A percentile compares a stretch with the other conserved stretches of the same genome.
These are phyloP conservation scores for Onychomys arenicola DNA, from an alignment of 2,797 vertebrate genomes.

Conservation along the genomic window DNA sequence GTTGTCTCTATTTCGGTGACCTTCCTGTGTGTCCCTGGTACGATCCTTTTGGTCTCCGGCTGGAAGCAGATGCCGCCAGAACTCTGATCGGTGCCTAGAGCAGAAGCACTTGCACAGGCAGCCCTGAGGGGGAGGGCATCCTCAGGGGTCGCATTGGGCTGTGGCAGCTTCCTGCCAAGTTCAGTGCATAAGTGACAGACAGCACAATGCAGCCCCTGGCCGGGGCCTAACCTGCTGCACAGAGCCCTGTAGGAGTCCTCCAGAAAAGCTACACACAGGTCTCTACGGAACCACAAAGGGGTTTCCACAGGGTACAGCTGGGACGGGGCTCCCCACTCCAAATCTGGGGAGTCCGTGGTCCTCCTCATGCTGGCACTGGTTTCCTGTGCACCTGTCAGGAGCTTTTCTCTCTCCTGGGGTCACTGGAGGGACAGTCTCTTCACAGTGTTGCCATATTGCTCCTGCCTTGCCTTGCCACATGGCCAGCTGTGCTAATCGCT, in stretches of 20 bases:
- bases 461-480: background rate
- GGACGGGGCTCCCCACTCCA: background rate
- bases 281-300: background rate
- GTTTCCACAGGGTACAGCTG: fast-evolving
- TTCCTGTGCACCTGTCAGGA: background rate
- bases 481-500: background rate
- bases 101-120: background rate
- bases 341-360: background rate
- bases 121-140: constrained; percentile 9
- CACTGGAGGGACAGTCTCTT: background rate
- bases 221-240: background rate
- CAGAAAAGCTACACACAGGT: background rate
- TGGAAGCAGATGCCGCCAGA: background rate
- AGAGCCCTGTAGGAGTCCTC: background rate
- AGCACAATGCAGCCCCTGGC: background rate
- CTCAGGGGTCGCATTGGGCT: background rate
- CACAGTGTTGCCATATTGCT: fast-evolving
- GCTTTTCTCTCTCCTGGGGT: background rate
- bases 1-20: background rate
- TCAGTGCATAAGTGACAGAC: constrained; percentile 56
- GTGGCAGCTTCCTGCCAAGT: constrained; percentile 36
- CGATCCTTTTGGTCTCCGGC: background rate
- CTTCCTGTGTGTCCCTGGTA: background rate
- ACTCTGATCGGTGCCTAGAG: background rate
- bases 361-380: background rate